These are phyloP conservation scores for Propsilocerus akamusi DNA, from an alignment of 1,140 invertebrate species.

Conservation along the genomic window DNA sequence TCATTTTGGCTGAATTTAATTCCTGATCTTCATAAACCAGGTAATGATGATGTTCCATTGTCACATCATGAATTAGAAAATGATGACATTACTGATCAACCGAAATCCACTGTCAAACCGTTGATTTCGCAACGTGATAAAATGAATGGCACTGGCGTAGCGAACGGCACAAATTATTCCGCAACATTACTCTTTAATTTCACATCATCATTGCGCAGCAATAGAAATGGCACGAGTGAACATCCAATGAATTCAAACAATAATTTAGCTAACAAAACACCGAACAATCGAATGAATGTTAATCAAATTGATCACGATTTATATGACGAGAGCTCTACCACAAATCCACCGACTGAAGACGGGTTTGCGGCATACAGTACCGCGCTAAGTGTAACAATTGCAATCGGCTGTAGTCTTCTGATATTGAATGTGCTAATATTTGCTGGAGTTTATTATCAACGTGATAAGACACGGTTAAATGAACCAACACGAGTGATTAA, in stretches of 20 bases:
- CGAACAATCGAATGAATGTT: conserved; percentile 5
- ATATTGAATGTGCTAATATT: conserved; percentile 76
- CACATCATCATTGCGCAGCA: conserved; percentile 22
- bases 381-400: conserved; percentile 68
- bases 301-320: conserved; percentile 6
- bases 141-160: conserved; percentile 19
- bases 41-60: conserved; percentile 62
- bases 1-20: conserved; percentile 93
- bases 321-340: conserved; percentile 9
- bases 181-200: conserved; percentile 22
- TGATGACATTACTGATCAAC: conserved; percentile 32
- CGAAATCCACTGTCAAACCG: conserved; percentile 30
- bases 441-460: conserved; percentile 69
- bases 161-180: conserved; percentile 19
- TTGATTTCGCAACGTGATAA: conserved; percentile 27
- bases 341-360: conserved; percentile 31
- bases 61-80: conserved; percentile 73
- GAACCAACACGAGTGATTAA: conserved; percentile 30
- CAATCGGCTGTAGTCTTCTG: conserved; percentile 69
- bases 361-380: conserved; percentile 64
- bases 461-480: conserved; percentile 35
- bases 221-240: conserved; percentile 19
- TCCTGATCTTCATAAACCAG: conserved; percentile 83
- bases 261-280: conserved; percentile 1
- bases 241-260: conserved; percentile 16